These are phyloP conservation scores for Anolis apletophallus DNA, from an alignment of 2,797 vertebrate genomes.

Conservation along the genomic window DNA sequence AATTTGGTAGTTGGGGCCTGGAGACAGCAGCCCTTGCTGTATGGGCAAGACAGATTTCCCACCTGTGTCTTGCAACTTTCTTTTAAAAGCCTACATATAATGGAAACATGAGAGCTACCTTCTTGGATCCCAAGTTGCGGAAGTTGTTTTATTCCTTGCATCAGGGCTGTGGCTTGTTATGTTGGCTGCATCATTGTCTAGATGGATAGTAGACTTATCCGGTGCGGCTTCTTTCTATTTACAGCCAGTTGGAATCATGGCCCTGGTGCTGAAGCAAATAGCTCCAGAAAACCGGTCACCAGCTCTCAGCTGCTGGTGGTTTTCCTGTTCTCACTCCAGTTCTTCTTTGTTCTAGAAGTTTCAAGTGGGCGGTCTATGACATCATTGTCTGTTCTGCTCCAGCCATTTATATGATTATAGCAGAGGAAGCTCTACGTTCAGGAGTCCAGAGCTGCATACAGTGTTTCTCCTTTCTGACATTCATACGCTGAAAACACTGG, in stretches of 20 bases:
- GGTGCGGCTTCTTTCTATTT: background rate
- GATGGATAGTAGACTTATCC: background rate
- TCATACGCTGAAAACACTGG: background rate
- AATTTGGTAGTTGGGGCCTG: background rate
- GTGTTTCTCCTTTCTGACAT: background rate
- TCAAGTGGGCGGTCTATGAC: conserved; percentile 34
- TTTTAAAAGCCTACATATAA: conserved; percentile 17
- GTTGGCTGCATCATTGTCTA: background rate
- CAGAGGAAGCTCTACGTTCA: background rate
- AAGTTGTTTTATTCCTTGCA: conserved; percentile 40
- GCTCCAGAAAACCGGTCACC: background rate
- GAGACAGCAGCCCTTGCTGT: background rate
- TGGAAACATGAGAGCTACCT: conserved; percentile 18
- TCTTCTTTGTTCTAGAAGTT: conserved; percentile 44
- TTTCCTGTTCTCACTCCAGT: background rate
- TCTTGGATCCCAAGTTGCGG: conserved; percentile 12
- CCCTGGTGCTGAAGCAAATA: conserved; percentile 10
- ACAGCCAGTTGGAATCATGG: conserved; percentile 37
- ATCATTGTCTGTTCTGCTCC: conserved; percentile 7
- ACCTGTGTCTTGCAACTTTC: background rate
- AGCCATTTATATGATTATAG: conserved; percentile 14
- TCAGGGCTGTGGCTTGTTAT: conserved; percentile 13
- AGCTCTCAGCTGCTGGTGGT: background rate
- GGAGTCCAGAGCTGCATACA: background rate
- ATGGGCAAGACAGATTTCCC: background rate